A percentile compares a stretch with the other conserved stretches of the same genome.
Conservation (phyloP, 2,113 vertebrate genomes). For the Jaculus jaculus region DNA sequence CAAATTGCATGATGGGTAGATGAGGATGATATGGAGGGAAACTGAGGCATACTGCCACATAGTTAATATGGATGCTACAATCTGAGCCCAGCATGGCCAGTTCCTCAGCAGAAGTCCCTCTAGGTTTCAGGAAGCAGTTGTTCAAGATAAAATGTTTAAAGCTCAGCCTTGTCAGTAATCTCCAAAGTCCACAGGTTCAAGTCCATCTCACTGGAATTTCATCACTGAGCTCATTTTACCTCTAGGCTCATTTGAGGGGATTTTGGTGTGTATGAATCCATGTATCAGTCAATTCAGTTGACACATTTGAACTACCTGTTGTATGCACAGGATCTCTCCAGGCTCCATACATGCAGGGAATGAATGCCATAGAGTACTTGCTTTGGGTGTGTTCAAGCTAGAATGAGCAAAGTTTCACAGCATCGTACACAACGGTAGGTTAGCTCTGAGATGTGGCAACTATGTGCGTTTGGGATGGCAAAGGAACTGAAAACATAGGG, state of each 20-base stretch:
- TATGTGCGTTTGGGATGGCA: not conserved
- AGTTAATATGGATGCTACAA: not conserved
- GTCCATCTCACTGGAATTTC: not conserved
- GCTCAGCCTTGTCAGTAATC: not conserved
- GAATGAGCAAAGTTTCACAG: not conserved
- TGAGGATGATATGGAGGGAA: not conserved
- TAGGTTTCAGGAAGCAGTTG: not conserved
- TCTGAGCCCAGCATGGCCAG: not conserved
- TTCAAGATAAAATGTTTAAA: not conserved
- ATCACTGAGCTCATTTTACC: not conserved
- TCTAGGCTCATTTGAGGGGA: not conserved
- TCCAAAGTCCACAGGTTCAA: not conserved
- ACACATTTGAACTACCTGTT: not conserved
- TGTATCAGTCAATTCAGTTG: not conserved
- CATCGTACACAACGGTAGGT: not conserved
- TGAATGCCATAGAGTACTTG: not conserved
- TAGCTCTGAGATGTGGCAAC: not conserved
- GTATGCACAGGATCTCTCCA: not conserved
- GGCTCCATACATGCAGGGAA: not conserved
- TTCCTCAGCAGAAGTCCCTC: not conserved
- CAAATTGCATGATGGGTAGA: not conserved
- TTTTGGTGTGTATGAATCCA: not conserved
- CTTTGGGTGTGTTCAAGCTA: not conserved
- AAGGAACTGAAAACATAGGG: not conserved
- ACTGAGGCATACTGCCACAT: rapidly evolving